phyloP scores from a whole-genome alignment of 1,140 invertebrate genomes.

The Drosophila kohkoa region DNA sequence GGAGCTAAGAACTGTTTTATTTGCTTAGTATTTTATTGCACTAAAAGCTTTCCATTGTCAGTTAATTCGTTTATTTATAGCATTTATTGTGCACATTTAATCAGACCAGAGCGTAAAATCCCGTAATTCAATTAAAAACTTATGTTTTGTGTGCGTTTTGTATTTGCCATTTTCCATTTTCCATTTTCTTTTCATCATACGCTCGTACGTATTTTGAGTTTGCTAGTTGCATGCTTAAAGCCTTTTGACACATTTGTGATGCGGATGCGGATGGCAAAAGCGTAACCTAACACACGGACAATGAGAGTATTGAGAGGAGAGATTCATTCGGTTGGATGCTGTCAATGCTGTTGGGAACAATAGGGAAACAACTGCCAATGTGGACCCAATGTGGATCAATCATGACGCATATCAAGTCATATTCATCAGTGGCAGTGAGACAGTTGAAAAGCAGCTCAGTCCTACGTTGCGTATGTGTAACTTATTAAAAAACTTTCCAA shows the following conservation, averaged over 20 bases:
- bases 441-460: conserved; percentile 13
- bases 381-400: conserved; percentile 73
- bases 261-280: conserved; percentile 8
- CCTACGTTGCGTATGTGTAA: conserved; percentile 60
- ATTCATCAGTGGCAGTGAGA: conserved; percentile 64
- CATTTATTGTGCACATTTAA: conserved; percentile 14
- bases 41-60: conserved; percentile 46
- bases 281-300: conserved; percentile 29
- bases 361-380: conserved; percentile 33
- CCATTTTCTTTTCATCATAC: conserved; percentile 20
- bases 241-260: conserved; percentile 38
- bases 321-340: conserved; percentile 14
- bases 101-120: conserved; percentile 29
- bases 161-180: conserved; percentile 9
- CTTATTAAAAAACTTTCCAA: conserved; percentile 71
- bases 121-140: conserved; percentile 52
- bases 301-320: conserved; percentile 27
- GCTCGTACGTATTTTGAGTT: background rate
- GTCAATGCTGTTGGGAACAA: conserved; percentile 33
- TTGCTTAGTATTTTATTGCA: conserved; percentile 13
- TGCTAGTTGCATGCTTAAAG: conserved; percentile 7
- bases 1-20: background rate
- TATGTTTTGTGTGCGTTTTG: conserved; percentile 17
- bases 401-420: conserved; percentile 58
- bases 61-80: conserved; percentile 23